Evolutionary conservation across 2,797 vertebrate genomes (phyloP).

Genomic region (Poeciliopsis paucimaculata): DNA sequence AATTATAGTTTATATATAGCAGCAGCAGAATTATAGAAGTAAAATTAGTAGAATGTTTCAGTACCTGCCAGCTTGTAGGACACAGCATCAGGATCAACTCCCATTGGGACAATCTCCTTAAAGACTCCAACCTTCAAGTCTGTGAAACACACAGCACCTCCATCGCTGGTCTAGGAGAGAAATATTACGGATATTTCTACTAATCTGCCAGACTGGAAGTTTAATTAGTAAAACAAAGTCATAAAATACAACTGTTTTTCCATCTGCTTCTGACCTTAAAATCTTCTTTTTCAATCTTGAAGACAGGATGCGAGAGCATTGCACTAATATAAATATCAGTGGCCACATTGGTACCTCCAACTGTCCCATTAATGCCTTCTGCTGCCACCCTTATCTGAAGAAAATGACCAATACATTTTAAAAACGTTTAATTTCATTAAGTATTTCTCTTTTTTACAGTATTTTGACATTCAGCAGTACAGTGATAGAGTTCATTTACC

Average conservation of each 20-base stretch:
- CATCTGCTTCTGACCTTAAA: conserved; percentile 87
- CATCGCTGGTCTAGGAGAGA: conserved; percentile 85
- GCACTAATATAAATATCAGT: conserved; percentile 85
- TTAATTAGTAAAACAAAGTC: background rate
- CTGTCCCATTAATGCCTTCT: conserved; percentile 96
- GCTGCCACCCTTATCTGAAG: conserved; percentile 89
- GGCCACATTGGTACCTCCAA: conserved; percentile 89
- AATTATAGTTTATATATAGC: background rate
- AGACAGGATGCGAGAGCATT: conserved; percentile 88
- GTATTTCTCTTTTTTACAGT: background rate
- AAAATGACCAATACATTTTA: background rate
- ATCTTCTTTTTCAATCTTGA: conserved; percentile 86
- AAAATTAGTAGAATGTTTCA: background rate
- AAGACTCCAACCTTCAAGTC: conserved; percentile 90
- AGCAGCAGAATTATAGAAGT: background rate
- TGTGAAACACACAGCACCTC: conserved; percentile 90
- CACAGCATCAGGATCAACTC: conserved; percentile 87
- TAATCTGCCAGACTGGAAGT: background rate
- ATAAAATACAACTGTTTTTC: background rate
- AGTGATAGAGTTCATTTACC: conserved; percentile 72
- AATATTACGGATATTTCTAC: background rate
- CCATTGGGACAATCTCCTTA: conserved; percentile 96
- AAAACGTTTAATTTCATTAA: background rate
- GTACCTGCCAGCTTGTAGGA: conserved; percentile 90
- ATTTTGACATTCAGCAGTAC: background rate